Evolutionary conservation across 2,797 vertebrate genomes (phyloP).

Genomic region (Schizothorax lantsangensis): DNA sequence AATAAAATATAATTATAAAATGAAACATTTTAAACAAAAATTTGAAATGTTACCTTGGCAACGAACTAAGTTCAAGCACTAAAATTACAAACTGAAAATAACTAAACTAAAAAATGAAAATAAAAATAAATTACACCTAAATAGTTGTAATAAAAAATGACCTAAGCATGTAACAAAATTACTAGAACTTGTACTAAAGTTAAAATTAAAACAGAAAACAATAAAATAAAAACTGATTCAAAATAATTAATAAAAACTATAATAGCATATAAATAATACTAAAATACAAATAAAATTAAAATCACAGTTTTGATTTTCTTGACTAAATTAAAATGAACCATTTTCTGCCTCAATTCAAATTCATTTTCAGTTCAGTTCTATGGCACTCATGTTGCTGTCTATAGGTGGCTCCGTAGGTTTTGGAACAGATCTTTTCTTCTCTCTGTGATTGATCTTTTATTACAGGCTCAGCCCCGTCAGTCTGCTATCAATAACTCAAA

Average conservation of each 20-base stretch:
- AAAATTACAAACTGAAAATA: neutral
- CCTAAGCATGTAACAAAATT: neutral
- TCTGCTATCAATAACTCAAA: conserved; percentile 10
- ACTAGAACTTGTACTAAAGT: neutral
- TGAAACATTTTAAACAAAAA: neutral
- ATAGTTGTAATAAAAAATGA: neutral
- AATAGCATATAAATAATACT: neutral
- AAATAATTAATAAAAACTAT: neutral
- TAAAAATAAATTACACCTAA: neutral
- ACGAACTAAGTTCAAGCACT: neutral
- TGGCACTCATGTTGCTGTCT: neutral
- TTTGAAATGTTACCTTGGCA: neutral
- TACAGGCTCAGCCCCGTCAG: neutral
- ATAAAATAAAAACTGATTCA: neutral
- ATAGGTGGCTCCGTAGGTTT: neutral
- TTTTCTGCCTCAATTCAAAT: neutral
- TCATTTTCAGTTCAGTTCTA: neutral
- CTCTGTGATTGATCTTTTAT: neutral
- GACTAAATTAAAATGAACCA: neutral
- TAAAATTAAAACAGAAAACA: neutral
- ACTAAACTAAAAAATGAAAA: neutral
- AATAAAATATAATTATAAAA: neutral
- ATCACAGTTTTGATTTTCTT: neutral
- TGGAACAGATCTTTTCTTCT: neutral
- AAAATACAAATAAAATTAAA: neutral